Base-by-base conservation (phyloP, 2,888 invertebrate genomes). In the Sicus ferrugineus region DNA sequence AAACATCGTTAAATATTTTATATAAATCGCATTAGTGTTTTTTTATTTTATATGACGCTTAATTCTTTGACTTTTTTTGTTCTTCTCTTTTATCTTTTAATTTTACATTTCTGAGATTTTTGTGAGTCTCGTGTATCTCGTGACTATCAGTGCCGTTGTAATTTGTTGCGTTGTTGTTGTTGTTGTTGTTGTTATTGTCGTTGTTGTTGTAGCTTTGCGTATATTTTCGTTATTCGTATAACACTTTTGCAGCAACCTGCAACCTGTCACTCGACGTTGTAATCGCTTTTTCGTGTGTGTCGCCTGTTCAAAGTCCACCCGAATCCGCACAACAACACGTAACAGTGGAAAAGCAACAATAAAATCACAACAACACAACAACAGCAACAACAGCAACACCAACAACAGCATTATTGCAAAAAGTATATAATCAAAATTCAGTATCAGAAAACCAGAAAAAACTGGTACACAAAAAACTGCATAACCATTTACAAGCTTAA, bases 221-320 rank as follows among this genome's bases (percentile, higher is more conserved):
- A 28, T 31, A 9, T 59, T 62, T n/a, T 62, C 21, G 62, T 21
- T 9, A n/a, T 38, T 38, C 38, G 38, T 11, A 11, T 38, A 11
- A 21, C n/a, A 26, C 11, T 7, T 28, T 54, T 11, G 9, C 28
- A 14, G 26, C 54, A 11, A 42, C 61, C 21, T 38, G 21, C 61
- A 38, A 21, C 62, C 21, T 14, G 61, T 61, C 26, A 9, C 2
- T 61, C 28, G 48, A 26, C 19, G n/a, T 3, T 26, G 30, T 59
- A 11, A 26, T 61, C 42, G 3, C 0, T 16, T 52, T 46, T 58
- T 67, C n/a, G 34, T 23, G 26, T 64, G n/a, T 11, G 28, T n/a
- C 31, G n/a, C 28, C 48, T 38, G 63, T 64, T 64, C 50, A 64
- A 64, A 64, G 64, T 64, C 50, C 64, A 64, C 19, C 21, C 16